Base-by-base conservation (phyloP, 2,113 vertebrate species). In the Laticauda laticaudata region DNA sequence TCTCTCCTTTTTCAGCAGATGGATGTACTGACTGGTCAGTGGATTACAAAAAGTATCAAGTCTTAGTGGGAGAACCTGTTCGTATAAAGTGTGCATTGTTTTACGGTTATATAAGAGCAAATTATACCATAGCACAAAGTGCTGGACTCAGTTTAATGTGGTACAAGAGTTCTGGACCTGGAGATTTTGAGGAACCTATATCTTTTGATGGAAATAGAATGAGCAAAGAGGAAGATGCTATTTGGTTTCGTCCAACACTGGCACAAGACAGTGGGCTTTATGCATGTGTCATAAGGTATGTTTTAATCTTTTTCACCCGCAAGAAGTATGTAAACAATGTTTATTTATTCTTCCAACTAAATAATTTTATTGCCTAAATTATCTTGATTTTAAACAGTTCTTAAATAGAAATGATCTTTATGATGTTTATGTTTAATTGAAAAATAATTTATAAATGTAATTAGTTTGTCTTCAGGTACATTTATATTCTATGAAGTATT, bases 11-110 rank as follows among this genome's bases (percentile, higher is more conserved):
- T 97, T 56, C 97, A 99, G 99, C 98, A 97, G 99, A 99, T 96
- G 99, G 99, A 97, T 99, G 99, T 97, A 99, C 98, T 8, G 99
- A 99, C 94, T 99, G 99, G 99, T 99, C 99, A 57, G 98, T 99
- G 97, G 99, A 99, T 98, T 99, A 99, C 98, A 98, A 99, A 98
- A 99, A 99, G 97, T 99, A 99, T 94, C 99, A 99, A 98, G 99
- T 99, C 95, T 98, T 99, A 96, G 97, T 99, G 91, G 99, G 99
- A 96, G 99, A 99, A 97, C 99, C 99, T 51, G 99, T 99, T 95
- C 98, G 99, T 97, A 99, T 99, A 97, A 99, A 99, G 97, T 99
- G 99, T 88, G 99, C 99, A 92, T 97, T 99, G 93, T 99, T 99
- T 98, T 99, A 99, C 94, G 99, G 99, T 97, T 99, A 99, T 96